Percentiles rank a stretch among this genome's conserved stretches.
These are phyloP conservation scores for Vespertilio murinus DNA, from an alignment of 2,797 vertebrate species.

Conservation along the genomic window DNA sequence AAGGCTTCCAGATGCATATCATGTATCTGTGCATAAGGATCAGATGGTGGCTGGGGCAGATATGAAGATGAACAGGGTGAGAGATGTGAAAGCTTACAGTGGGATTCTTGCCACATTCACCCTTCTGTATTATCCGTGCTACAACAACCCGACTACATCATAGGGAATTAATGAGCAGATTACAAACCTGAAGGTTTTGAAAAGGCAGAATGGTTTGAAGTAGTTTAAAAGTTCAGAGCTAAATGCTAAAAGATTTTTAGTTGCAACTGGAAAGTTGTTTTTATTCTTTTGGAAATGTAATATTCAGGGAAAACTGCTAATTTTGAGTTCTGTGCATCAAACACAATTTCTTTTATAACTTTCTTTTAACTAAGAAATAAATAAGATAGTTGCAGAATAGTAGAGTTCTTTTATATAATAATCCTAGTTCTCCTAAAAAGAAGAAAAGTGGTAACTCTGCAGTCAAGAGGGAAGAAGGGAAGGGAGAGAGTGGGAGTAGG, in stretches of 20 bases:
- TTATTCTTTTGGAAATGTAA: not conserved
- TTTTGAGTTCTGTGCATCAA: constrained; percentile 5
- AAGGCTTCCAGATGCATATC: not conserved
- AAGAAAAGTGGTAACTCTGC: not conserved
- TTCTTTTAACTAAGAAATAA: not conserved
- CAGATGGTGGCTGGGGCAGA: not conserved
- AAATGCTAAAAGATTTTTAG: not conserved
- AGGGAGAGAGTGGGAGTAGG: fast-evolving
- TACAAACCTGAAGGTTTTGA: not conserved
- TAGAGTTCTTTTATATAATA: not conserved
- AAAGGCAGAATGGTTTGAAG: not conserved
- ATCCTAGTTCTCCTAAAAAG: not conserved
- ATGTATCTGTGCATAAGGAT: not conserved
- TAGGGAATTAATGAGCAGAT: not conserved
- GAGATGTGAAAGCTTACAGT: not conserved
- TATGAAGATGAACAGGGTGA: not conserved
- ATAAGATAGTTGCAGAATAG: not conserved
- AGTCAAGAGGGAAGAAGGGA: too few relatives aligned
- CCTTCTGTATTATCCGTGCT: not conserved
- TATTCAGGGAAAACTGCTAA: not conserved
- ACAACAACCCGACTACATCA: not conserved
- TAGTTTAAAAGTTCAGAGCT: not conserved
- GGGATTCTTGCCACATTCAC: not conserved
- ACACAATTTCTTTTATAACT: not conserved
- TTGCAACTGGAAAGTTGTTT: not conserved